Conservation (phyloP, 2,888 invertebrate genomes). For the Poecilobothrus nobilitatus region DNA sequence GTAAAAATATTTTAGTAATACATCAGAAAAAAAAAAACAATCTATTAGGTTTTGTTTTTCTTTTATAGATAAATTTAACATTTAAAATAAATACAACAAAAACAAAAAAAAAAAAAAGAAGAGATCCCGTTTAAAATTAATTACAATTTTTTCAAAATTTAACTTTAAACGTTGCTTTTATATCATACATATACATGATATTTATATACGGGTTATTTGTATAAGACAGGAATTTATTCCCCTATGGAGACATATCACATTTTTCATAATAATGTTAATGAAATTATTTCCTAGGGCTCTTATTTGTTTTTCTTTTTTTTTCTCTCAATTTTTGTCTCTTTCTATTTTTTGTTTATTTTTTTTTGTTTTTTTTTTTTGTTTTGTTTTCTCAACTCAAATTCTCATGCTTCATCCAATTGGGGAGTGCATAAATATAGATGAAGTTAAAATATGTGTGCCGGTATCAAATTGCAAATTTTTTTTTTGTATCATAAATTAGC, state of each 20-base stretch:
- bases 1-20: background rate
- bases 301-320: background rate
- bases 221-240: background rate
- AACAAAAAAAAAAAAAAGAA: too few relatives aligned
- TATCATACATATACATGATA: too few relatives aligned
- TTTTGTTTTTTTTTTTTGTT: background rate
- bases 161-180: too few relatives aligned
- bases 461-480: constrained; percentile 2
- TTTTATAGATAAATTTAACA: too few relatives aligned
- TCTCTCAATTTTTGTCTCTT: background rate
- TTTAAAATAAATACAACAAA: too few relatives aligned
- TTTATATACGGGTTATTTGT: background rate
- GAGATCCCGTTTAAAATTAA: background rate
- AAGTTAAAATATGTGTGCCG: background rate
- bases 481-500: background rate
- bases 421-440: too few relatives aligned
- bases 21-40: too few relatives aligned
- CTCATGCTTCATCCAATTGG: background rate
- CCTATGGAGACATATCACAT: constrained; percentile 4
- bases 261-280: background rate
- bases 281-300: background rate
- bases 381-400: background rate
- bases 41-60: too few relatives aligned
- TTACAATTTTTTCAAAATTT: background rate
- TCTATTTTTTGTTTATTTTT: background rate